These are phyloP conservation scores for Leucoraja erinaceus DNA, from an alignment of 2,113 vertebrate species.

Conservation along the genomic window DNA sequence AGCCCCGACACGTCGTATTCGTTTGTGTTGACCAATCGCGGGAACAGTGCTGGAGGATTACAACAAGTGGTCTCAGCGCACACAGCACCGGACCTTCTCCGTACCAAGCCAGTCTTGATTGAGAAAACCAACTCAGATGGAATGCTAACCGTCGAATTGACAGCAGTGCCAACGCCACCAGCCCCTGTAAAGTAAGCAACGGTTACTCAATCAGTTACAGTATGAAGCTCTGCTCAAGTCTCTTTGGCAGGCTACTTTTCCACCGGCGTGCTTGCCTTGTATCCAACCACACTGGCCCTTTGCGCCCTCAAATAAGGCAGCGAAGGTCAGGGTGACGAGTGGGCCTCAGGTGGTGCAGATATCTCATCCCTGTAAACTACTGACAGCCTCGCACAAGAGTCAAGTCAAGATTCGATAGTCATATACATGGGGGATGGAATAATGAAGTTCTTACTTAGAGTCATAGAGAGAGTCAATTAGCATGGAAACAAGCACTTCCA, in stretches of 20 bases:
- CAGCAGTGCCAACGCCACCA: constrained; percentile 72
- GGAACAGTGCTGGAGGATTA: constrained; percentile 90
- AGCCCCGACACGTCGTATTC: constrained; percentile 95
- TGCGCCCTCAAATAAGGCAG: too few relatives aligned
- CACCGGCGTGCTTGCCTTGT: background rate
- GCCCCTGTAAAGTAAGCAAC: constrained; percentile 32
- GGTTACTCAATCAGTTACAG: background rate
- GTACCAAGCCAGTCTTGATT: constrained; percentile 83
- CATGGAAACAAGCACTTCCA: too few relatives aligned
- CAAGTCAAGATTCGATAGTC: too few relatives aligned
- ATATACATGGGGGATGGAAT: too few relatives aligned
- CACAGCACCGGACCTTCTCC: constrained; percentile 85
- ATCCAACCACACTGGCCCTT: too few relatives aligned
- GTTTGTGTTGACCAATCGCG: constrained; percentile 90
- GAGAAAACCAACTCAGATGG: constrained; percentile 88
- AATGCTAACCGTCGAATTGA: constrained; percentile 89
- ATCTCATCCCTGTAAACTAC: too few relatives aligned
- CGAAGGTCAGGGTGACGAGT: too few relatives aligned
- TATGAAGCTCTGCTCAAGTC: background rate
- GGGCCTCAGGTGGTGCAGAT: too few relatives aligned
- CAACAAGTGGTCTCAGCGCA: constrained; percentile 91
- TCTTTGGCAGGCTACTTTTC: background rate
- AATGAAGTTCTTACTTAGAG: too few relatives aligned
- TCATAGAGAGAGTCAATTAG: too few relatives aligned
- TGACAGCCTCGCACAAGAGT: too few relatives aligned